Percentiles rank a stretch among this genome's conserved stretches.
These are phyloP conservation scores for Diuraphis noxia DNA, from an alignment of 1,140 invertebrate genomes.

Conservation along the genomic window DNA sequence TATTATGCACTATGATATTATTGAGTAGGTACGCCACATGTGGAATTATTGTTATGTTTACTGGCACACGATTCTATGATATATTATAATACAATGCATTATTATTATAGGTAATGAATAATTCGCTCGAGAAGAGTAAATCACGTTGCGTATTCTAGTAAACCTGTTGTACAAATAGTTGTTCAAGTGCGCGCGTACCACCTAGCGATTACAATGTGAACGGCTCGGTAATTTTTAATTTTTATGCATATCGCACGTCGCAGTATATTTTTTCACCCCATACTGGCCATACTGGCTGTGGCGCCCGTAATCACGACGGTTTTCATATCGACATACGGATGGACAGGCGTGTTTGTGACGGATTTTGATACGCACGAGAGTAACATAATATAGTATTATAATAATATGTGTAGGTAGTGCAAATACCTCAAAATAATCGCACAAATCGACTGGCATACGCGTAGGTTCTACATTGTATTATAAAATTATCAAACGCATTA, in stretches of 20 bases:
- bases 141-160: neutral
- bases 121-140: neutral
- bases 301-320: neutral
- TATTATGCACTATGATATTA: neutral
- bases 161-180: slow-evolving; percentile 47
- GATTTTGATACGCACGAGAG: neutral
- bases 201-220: neutral
- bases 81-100: neutral
- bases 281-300: neutral
- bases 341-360: neutral
- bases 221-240: neutral
- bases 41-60: neutral
- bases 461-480: neutral
- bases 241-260: neutral
- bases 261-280: neutral
- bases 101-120: neutral
- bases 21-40: neutral
- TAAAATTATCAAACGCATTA: neutral
- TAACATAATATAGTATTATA: neutral
- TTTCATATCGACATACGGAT: neutral
- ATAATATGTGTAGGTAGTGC: too few relatives aligned
- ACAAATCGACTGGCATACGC: neutral
- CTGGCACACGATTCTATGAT: neutral
- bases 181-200: slow-evolving; percentile 1
- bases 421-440: neutral